Base-by-base conservation (phyloP, 2,113 vertebrate genomes). In the Cygnus buccinator region DNA sequence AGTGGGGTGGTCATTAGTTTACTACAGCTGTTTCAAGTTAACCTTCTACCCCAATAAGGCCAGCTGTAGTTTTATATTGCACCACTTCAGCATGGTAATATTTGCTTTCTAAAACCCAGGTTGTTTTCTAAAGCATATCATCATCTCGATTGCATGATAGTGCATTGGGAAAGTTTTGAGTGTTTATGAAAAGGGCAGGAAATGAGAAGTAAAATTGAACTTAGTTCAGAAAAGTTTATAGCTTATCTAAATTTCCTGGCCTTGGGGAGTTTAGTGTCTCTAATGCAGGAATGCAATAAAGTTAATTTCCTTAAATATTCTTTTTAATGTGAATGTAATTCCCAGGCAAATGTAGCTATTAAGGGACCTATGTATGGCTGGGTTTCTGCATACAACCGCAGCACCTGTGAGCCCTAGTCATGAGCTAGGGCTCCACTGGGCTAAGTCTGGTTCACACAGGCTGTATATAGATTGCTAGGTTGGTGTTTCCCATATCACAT, bases 121-220 rank as follows among this genome's bases (percentile, higher is more conserved):
- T 62, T 79, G 63, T 67, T 85, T 91, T 77, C 37, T 65, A 16
- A 87, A 90, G 61, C 84, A 91, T 90, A 72, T 46, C 4, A 22
- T 29, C 54, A 41, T 77, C 16, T 84, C 81, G 41, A 59, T 78
- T 84, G 18, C 66, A 43, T 57, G 44, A 85, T 26, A 13, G 8
- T 13, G 12, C 58, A 25, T 43, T 91, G 82, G 43, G 82, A 94
- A 95, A 85, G 54, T 14, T 87, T 79, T 70, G 39, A 71, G 4
- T 87, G 78, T 87, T 96, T 95, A 90, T 58, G 28, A 59, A 89
- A 90, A 55, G 28, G 71, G 22, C 89, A 86, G 94, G 94, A 97
- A 97, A 93, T 77, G 58, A 77, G 84, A 95, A 33, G 71, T 86
- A 88, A 83, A 85, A 84, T 14, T 5, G 5, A 74, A 80, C 31